Percentiles rank a stretch among this genome's conserved stretches.
Conservation (phyloP, 2,797 vertebrate genomes). For the Poecilia wingei region DNA sequence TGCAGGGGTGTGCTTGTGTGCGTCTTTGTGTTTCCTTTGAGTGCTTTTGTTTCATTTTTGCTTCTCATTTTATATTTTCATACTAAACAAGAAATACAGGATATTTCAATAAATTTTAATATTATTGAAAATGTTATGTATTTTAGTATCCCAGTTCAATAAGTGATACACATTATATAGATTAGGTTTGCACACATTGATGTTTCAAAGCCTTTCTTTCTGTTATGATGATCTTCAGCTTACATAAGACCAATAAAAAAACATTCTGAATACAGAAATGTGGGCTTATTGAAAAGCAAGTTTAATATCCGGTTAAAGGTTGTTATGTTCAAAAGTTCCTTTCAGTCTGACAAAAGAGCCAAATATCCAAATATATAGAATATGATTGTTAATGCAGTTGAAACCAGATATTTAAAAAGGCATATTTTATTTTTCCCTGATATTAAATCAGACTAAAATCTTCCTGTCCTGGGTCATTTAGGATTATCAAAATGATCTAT, state of each 20-base stretch:
- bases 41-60: background rate
- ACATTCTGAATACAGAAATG: background rate
- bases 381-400: background rate
- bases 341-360: background rate
- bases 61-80: background rate
- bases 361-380: background rate
- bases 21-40: background rate
- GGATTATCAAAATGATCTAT: background rate
- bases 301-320: background rate
- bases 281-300: background rate
- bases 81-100: background rate
- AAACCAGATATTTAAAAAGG: too few relatives aligned
- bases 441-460: background rate
- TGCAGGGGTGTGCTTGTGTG: background rate
- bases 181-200: background rate
- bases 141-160: background rate
- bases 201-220: background rate
- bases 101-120: background rate
- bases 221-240: background rate
- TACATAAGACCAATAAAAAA: background rate
- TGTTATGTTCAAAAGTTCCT: background rate
- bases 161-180: background rate
- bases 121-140: background rate
- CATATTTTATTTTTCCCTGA: too few relatives aligned
- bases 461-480: background rate